These are phyloP conservation scores for Tethya wilhelma DNA, from an alignment of 37 sponge, comb jelly and placozoan species.

Conservation along the genomic window DNA sequence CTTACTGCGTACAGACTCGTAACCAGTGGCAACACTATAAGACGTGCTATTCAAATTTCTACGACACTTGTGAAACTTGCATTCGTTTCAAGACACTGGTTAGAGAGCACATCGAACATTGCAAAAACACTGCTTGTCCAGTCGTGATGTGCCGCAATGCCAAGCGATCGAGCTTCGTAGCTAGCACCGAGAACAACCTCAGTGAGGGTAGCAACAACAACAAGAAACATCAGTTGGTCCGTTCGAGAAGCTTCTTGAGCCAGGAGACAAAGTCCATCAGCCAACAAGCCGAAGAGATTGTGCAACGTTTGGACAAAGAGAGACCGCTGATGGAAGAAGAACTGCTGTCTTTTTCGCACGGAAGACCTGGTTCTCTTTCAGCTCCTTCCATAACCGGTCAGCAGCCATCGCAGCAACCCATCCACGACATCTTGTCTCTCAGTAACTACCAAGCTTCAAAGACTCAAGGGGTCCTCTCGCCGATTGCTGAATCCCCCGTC, in stretches of 20 bases:
- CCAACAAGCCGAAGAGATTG: neutral
- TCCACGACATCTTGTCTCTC: no score
- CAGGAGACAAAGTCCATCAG: neutral
- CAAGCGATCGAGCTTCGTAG: neutral
- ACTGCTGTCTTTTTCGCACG: no score
- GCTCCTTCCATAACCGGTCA: no score
- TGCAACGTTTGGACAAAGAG: neutral
- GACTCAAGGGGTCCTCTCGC: no score
- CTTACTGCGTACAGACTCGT: neutral
- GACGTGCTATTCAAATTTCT: neutral
- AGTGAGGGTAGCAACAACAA: neutral
- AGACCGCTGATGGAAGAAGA: neutral
- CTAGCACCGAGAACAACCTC: neutral
- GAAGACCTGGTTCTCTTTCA: no score
- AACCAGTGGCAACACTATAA: neutral
- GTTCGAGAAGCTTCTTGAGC: neutral
- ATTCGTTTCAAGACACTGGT: neutral
- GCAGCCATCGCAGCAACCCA: no score
- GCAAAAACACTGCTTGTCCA: neutral
- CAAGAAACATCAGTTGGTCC: neutral
- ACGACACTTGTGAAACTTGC: neutral
- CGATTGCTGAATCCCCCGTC: no score
- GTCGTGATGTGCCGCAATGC: neutral
- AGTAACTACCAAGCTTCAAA: no score
- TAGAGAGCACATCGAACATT: neutral